Percentiles rank a stretch among this genome's conserved stretches.
Conservation (phyloP, 2,113 vertebrate species). For the Chionomys nivalis region DNA sequence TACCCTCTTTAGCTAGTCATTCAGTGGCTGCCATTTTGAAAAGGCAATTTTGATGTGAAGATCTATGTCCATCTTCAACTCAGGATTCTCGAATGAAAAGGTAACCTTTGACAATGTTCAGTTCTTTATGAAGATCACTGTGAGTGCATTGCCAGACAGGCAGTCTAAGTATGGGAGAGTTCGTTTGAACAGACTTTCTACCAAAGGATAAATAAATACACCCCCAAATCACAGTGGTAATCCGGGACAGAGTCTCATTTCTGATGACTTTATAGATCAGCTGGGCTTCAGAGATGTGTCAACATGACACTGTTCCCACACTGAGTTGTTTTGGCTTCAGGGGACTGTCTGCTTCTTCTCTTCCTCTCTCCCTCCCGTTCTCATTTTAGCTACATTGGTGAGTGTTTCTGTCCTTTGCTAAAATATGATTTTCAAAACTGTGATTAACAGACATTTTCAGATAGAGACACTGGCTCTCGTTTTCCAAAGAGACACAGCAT, state of each 20-base stretch:
- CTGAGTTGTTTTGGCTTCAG: slow-evolving; percentile 82
- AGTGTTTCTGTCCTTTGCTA: slow-evolving; percentile 72
- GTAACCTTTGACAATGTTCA: background rate
- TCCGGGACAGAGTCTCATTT: slow-evolving; percentile 66
- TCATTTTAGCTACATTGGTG: slow-evolving; percentile 75
- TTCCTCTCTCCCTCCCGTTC: background rate
- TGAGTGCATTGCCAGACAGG: background rate
- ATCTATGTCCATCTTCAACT: background rate
- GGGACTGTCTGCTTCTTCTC: background rate
- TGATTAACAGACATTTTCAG: slow-evolving; percentile 77
- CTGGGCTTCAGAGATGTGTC: slow-evolving; percentile 62
- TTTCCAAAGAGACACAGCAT: slow-evolving; percentile 67
- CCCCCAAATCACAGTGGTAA: slow-evolving; percentile 60
- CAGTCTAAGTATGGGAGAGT: slow-evolving; percentile 1
- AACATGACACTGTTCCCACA: slow-evolving; percentile 33
- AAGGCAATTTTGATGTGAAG: slow-evolving; percentile 2
- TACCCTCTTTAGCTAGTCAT: background rate
- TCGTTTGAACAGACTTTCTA: slow-evolving; percentile 69
- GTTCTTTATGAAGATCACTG: background rate
- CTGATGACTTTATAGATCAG: slow-evolving; percentile 66
- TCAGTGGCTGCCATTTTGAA: slow-evolving; percentile 8
- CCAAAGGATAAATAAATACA: slow-evolving; percentile 60
- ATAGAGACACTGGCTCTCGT: slow-evolving; percentile 67
- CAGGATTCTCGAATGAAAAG: slow-evolving; percentile 5
- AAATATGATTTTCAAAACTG: slow-evolving; percentile 78